Evolutionary conservation across 2,113 vertebrate species (phyloP), one percentile per base, ranked within the genome.

Genomic region (Anas platyrhynchos): DNA sequence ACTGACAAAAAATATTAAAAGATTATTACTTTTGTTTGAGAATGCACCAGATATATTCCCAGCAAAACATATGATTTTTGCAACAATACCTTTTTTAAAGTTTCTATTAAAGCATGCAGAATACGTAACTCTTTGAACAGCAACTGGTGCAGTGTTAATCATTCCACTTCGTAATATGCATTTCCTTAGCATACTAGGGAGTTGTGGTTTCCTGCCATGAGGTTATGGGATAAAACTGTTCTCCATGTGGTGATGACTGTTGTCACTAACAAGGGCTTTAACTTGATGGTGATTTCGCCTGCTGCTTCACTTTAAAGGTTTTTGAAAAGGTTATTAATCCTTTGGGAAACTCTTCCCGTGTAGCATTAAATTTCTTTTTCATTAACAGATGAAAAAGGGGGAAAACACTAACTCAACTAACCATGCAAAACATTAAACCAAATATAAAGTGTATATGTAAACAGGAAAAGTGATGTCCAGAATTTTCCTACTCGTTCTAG

Each of bases 1-100:
- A 92, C 94, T 94, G 92, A 86, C 94, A 95, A 96, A 97, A 97
- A 96, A 97, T 97, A 97, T 96, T 97, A 95, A 96, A 97, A 97
- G 83, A 97, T 97, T 96, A 98, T 97, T 97, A 96, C 93, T 92
- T 97, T 97, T 94, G 89, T 97, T 97, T 92, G 91, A 91, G 89
- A 97, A 93, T 80, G 77, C 68, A 89, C 94, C 94, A 88, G 91
- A 93, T 93, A 94, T 79, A 74, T 67, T 96, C 85, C 91, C 84
- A 68, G 58, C 69, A 91, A 96, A 96, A 93, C 66, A 69, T 32
- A 36, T 16, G 83, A 93, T 96, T 82, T 88, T 88, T 95, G 59
- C 93, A 91, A 88, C 94, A 62, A 82, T 66, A 67, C 22, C 31
- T 93, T 93, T 93, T 86, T 72, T 54, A 43, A 26, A 5, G 2